Evolutionary conservation across 2,113 vertebrate genomes (phyloP).

Genomic region (Nicator chloris): DNA sequence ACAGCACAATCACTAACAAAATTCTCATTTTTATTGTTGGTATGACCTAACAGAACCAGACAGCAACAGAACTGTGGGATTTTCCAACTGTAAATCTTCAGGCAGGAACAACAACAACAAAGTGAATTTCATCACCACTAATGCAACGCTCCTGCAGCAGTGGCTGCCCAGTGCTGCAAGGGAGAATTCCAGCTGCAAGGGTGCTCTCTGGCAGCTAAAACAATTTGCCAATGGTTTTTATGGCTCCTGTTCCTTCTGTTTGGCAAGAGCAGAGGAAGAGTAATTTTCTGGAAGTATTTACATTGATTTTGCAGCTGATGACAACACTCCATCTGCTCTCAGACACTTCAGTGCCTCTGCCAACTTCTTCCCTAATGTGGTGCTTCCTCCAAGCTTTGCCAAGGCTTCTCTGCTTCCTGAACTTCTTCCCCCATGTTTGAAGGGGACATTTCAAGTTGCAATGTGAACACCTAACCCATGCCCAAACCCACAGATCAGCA

Average conservation of each 20-base stretch:
- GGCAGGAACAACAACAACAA: not conserved
- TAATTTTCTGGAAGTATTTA: slow-evolving; percentile 43
- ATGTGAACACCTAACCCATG: not conserved
- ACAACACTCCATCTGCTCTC: slow-evolving; percentile 15
- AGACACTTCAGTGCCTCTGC: not conserved
- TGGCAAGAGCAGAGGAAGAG: not conserved
- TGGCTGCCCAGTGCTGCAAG: not conserved
- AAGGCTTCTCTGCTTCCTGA: not conserved
- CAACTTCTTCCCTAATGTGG: not conserved
- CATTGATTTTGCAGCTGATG: slow-evolving; percentile 21
- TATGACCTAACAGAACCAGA: not conserved
- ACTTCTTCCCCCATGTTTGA: not conserved
- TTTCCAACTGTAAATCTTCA: not conserved
- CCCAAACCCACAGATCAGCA: not conserved
- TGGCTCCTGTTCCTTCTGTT: not conserved
- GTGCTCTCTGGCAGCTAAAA: not conserved
- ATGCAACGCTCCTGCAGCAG: not conserved
- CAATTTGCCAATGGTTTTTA: not conserved
- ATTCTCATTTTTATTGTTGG: not conserved
- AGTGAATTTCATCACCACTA: not conserved
- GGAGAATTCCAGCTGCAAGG: not conserved
- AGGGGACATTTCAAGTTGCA: not conserved
- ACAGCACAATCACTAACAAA: not conserved
- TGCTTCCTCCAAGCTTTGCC: not conserved
- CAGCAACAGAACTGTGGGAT: not conserved